Evolutionary conservation across 2,797 vertebrate genomes (phyloP).

Genomic region (Loris lydekkerianus): DNA sequence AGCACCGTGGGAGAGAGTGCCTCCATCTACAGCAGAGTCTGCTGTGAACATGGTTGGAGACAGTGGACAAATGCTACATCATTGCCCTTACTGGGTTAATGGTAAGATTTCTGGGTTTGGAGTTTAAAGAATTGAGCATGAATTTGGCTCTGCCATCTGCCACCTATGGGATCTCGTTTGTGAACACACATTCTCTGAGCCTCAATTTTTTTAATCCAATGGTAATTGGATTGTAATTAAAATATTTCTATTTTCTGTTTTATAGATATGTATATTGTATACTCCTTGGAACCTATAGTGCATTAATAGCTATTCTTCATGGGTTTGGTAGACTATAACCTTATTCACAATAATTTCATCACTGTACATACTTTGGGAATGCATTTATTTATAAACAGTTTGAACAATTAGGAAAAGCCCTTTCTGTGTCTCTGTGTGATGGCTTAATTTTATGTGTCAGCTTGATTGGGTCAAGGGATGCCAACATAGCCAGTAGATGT

Average conservation of each 20-base stretch:
- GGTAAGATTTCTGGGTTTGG: neutral
- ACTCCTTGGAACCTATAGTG: neutral
- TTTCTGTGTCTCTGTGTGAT: neutral
- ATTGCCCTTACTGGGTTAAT: neutral
- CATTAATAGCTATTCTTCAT: neutral
- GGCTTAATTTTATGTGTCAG: neutral
- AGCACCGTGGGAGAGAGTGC: neutral
- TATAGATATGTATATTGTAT: neutral
- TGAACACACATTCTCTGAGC: neutral
- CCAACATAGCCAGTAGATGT: neutral
- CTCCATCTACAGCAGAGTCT: neutral
- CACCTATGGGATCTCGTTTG: neutral
- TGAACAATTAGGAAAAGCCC: neutral
- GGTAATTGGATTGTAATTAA: neutral
- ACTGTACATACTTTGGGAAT: neutral
- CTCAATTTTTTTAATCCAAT: constrained; percentile 6
- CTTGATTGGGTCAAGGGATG: neutral
- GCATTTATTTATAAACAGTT: neutral
- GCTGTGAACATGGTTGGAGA: too few relatives aligned
- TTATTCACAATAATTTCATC: neutral
- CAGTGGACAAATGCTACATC: neutral
- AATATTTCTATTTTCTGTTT: neutral
- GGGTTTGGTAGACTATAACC: neutral
- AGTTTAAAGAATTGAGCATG: neutral
- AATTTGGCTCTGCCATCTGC: neutral